Percentiles rank a stretch among this genome's conserved stretches.
Conservation (phyloP, 2,113 vertebrate genomes). For the Prunella fulvescens region DNA sequence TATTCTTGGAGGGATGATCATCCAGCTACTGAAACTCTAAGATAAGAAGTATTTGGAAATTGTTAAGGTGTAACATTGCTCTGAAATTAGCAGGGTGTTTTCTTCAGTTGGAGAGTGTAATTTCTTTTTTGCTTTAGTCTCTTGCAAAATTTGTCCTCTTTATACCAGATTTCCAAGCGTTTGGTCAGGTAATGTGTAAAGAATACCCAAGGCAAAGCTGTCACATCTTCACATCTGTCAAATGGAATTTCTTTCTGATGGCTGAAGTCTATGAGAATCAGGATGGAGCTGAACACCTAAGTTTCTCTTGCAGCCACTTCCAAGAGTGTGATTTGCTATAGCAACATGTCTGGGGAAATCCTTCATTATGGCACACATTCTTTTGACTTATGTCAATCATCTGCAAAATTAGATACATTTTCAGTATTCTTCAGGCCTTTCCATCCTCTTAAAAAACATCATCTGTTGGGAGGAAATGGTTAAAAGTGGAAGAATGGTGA, state of each 20-base stretch:
- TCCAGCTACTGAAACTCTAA: neutral
- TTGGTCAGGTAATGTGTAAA: neutral
- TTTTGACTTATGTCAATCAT: neutral
- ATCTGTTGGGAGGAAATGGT: neutral
- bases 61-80: neutral
- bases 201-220: neutral
- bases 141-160: neutral
- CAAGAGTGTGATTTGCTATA: neutral
- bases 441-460: neutral
- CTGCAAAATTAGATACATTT: neutral
- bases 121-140: neutral
- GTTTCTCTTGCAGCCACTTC: neutral
- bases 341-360: neutral
- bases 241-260: neutral
- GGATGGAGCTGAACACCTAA: neutral
- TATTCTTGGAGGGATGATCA: conserved; percentile 23
- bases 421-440: neutral
- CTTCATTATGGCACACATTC: neutral
- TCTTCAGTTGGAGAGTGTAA: accelerated
- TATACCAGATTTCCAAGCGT: neutral
- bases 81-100: neutral
- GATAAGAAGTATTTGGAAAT: neutral
- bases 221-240: neutral
- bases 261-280: neutral
- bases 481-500: neutral